Evolutionary conservation across 1,140 invertebrate genomes (phyloP).

Genomic region (Bilobella aurantiaca): DNA sequence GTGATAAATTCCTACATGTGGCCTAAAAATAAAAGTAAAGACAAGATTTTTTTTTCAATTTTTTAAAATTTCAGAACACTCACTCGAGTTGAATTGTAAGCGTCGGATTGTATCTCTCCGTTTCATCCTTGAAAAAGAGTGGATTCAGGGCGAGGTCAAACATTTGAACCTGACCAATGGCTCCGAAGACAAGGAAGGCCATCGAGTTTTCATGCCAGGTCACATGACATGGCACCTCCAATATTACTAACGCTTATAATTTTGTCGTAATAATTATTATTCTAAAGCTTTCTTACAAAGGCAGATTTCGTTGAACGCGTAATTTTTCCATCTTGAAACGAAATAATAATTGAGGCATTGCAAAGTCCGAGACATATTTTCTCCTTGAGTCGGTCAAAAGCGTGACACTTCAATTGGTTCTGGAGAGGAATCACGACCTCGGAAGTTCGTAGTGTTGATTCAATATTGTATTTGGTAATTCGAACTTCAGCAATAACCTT

Average conservation of each 20-base stretch:
- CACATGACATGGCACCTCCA: slow-evolving; percentile 25
- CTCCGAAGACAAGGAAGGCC: slow-evolving; percentile 22
- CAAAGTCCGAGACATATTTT: slow-evolving; percentile 28
- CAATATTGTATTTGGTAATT: background rate
- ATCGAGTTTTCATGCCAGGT: slow-evolving; percentile 27
- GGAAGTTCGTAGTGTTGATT: background rate
- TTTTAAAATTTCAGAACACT: background rate
- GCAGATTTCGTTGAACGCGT: slow-evolving; percentile 28
- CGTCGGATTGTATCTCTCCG: background rate
- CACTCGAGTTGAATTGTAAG: background rate
- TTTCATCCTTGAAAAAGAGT: slow-evolving; percentile 11
- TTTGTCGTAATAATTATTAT: background rate
- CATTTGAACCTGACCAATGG: slow-evolving; percentile 26
- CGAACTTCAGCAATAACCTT: background rate
- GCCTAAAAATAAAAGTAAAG: background rate
- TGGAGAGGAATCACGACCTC: slow-evolving; percentile 24
- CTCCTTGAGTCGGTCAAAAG: slow-evolving; percentile 17
- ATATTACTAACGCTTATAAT: background rate
- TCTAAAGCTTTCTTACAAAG: slow-evolving; percentile 24
- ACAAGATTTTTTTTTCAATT: background rate
- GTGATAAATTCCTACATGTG: background rate
- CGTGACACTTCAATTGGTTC: slow-evolving; percentile 24
- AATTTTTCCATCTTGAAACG: slow-evolving; percentile 26
- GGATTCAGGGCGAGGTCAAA: slow-evolving; percentile 31
- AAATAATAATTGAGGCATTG: slow-evolving; percentile 25